Evolutionary conservation across 1,140 invertebrate species (phyloP), one percentile per base, ranked within the genome.

Genomic region (Drosophila oshimai): DNA sequence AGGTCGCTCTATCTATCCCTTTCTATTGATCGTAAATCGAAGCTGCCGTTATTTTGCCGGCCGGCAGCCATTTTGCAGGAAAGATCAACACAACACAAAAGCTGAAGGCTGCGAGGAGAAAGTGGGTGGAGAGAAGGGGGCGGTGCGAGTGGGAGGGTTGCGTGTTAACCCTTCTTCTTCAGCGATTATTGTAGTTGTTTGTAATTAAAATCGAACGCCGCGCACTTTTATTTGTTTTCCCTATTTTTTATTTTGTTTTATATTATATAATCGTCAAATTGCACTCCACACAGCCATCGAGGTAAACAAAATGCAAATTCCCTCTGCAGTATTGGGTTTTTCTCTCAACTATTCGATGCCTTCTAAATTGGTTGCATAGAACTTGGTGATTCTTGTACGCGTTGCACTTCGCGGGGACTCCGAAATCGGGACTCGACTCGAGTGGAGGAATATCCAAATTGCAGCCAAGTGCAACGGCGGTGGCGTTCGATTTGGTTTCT

Each of bases 131-230:
- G n/a, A 7, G 20, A 36, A 7, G 20, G 13, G 0, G 20, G 10
- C 7, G 24, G 67, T 46, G 71, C 76, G 53, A 75, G 55, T 50
- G 62, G 71, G 62, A 61, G 60, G 58, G 69, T 74, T 60, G 60
- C 49, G 49, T 73, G 61, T 53, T 60, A 65, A 57, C 53, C 31
- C 26, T 68, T 49, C 65, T 58, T 61, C 64, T 60, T 72, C 75
- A 57, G 55, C 55, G 55, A 51, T 74, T 60, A 60, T 60, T 57
- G 54, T 34, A 62, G 22, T 83, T 69, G 54, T 55, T 83, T 77
- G 54, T 65, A 84, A 81, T 65, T 78, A 70, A 68, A 84, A 84
- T 78, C 69, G 64, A 78, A 71, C 71, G 57, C 67, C 77, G 77
- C 77, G 73, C 72, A 83, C 60, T 73, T 76, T 81, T 81, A 62